A percentile compares a stretch with the other conserved stretches of the same genome.
Conservation (phyloP, 2,113 vertebrate genomes). For the Polypterus senegalus region DNA sequence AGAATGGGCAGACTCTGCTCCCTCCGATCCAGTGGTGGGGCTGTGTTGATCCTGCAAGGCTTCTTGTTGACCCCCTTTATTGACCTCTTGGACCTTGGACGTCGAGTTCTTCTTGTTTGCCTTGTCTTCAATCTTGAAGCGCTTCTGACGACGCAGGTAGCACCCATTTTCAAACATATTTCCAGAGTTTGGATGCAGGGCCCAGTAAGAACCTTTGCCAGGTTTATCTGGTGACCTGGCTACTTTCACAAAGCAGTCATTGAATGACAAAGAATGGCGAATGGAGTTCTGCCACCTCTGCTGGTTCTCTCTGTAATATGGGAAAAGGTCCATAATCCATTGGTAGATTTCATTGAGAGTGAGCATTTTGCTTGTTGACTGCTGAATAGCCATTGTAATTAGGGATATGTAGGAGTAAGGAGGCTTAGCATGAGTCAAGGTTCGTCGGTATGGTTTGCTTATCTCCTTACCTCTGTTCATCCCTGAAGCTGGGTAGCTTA, state of each 20-base stretch:
- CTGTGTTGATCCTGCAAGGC: constrained; percentile 40
- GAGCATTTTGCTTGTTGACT: constrained; percentile 79
- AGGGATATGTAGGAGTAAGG: constrained; percentile 87
- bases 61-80: constrained; percentile 40
- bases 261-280: constrained; percentile 83
- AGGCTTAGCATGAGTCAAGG: constrained; percentile 74
- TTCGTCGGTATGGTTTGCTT: constrained; percentile 66
- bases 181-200: constrained; percentile 74
- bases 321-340: constrained; percentile 92
- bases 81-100: constrained; percentile 34
- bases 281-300: constrained; percentile 89
- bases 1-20: constrained; percentile 53
- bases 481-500: constrained; percentile 47
- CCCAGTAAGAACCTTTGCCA: constrained; percentile 82
- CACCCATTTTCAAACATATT: constrained; percentile 91
- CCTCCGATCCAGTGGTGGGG: constrained; percentile 48
- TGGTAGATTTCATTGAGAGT: constrained; percentile 86
- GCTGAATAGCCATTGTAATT: constrained; percentile 87
- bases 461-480: constrained; percentile 60
- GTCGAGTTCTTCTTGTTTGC: constrained; percentile 39
- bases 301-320: constrained; percentile 80
- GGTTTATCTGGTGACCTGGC: constrained; percentile 77
- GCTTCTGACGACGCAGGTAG: constrained; percentile 77
- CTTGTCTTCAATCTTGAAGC: constrained; percentile 81
- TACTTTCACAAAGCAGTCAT: constrained; percentile 84